A percentile compares a stretch with the other conserved stretches of the same genome.
phyloP scores from a whole-genome alignment of 2,888 invertebrate genomes.

The Junonia oenone region DNA sequence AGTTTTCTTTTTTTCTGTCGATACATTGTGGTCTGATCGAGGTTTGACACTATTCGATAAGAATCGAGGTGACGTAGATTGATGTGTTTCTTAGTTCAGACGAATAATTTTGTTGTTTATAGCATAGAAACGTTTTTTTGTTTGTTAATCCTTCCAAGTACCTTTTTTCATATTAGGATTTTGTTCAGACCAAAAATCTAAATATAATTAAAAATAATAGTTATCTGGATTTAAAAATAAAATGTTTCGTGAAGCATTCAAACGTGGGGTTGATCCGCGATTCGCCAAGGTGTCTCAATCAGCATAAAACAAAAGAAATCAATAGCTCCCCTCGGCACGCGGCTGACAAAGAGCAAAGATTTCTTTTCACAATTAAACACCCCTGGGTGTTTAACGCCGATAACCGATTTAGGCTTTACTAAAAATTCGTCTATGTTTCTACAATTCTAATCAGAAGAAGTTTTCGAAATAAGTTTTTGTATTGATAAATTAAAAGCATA shows the following conservation, averaged over 20 bases:
- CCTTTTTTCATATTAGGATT: background rate
- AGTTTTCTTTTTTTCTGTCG: constrained; percentile 19
- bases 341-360: constrained; percentile 78
- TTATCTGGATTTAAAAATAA: constrained; percentile 46
- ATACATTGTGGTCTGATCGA: constrained; percentile 36
- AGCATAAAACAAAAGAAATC: constrained; percentile 81
- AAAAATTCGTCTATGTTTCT: constrained; percentile 33
- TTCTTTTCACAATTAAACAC: constrained; percentile 79
- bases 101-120: background rate
- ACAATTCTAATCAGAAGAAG: constrained; percentile 1
- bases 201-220: background rate
- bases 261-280: constrained; percentile 49
- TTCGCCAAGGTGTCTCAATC: constrained; percentile 78
- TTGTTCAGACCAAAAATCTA: background rate
- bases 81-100: constrained; percentile 40
- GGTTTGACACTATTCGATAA: constrained; percentile 46
- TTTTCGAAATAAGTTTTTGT: background rate
- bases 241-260: constrained; percentile 70
- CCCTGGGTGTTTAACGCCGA: constrained; percentile 63
- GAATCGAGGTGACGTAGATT: constrained; percentile 60
- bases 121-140: background rate
- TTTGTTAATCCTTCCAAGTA: background rate
- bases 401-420: constrained; percentile 58
- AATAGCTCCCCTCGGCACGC: constrained; percentile 62
- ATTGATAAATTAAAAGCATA: no score